These are phyloP conservation scores for Apantesis nais DNA, from an alignment of 2,888 invertebrate genomes.

Conservation along the genomic window DNA sequence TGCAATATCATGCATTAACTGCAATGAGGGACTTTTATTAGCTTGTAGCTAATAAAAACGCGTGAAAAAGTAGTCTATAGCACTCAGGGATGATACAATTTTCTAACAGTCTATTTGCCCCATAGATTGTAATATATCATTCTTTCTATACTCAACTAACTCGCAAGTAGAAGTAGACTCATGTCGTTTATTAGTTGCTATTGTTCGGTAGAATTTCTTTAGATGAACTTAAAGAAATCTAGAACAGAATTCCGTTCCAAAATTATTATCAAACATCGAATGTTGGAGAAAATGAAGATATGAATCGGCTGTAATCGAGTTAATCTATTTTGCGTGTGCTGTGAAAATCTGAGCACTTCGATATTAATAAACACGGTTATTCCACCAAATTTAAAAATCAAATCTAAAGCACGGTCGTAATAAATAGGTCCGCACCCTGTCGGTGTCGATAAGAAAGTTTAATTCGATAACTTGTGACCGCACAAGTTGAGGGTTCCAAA, in stretches of 20 bases:
- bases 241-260: not conserved
- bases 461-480: constrained; percentile 42
- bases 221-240: not conserved
- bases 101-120: no score
- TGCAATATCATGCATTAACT: no score
- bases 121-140: no score
- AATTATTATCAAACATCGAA: constrained; percentile 1
- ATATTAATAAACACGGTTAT: not conserved
- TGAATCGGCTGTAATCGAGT: constrained; percentile 3
- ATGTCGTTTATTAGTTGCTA: not conserved
- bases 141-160: not conserved
- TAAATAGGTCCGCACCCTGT: constrained; percentile 26
- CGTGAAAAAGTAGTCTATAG: no score
- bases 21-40: no score
- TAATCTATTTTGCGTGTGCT: constrained; percentile 7
- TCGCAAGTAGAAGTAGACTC: not conserved
- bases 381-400: constrained; percentile 15
- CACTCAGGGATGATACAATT: no score
- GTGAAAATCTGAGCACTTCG: constrained; percentile 5
- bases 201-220: not conserved
- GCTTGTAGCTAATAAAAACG: no score
- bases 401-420: constrained; percentile 12
- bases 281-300: constrained; percentile 1
- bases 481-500: constrained; percentile 25
- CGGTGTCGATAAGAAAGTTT: constrained; percentile 44